phyloP scores from a whole-genome alignment of 2,797 vertebrate species.

The Typhlichthys eigenmanni region DNA sequence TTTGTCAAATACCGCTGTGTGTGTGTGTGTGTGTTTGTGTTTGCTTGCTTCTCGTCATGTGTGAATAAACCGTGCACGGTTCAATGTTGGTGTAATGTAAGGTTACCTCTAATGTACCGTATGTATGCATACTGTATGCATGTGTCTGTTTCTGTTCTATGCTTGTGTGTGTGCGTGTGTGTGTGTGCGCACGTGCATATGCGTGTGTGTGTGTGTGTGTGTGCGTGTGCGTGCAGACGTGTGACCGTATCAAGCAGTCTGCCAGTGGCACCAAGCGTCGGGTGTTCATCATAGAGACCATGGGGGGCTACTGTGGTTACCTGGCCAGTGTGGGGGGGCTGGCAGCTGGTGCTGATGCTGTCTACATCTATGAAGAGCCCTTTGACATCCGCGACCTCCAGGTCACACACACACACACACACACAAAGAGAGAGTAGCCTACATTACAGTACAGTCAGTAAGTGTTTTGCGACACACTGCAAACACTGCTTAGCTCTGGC shows the following conservation, averaged over 20 bases:
- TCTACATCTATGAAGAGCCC: constrained; percentile 93
- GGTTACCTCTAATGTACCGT: neutral
- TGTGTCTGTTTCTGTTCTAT: too few relatives aligned
- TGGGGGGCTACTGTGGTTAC: constrained; percentile 96
- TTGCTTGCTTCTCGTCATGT: neutral
- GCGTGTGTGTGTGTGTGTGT: neutral
- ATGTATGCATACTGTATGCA: too few relatives aligned
- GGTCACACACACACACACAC: constrained; percentile 53
- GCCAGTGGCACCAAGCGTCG: constrained; percentile 93
- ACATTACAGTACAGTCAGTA: neutral
- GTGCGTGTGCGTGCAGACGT: constrained; percentile 42
- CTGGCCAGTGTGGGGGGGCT: constrained; percentile 92
- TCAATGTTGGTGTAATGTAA: neutral
- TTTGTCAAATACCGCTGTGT: too few relatives aligned
- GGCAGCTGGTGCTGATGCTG: constrained; percentile 88
- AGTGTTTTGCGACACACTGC: too few relatives aligned
- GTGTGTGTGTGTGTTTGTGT: neutral
- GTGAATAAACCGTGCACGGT: neutral
- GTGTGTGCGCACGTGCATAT: neutral
- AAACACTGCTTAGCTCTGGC: too few relatives aligned
- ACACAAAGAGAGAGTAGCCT: neutral
- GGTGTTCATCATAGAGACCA: constrained; percentile 97
- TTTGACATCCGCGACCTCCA: constrained; percentile 92
- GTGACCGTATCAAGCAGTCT: constrained; percentile 93
- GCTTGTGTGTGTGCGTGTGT: neutral